Evolutionary conservation across 2,888 invertebrate species (phyloP).

Genomic region (Agonopterix heracliana): DNA sequence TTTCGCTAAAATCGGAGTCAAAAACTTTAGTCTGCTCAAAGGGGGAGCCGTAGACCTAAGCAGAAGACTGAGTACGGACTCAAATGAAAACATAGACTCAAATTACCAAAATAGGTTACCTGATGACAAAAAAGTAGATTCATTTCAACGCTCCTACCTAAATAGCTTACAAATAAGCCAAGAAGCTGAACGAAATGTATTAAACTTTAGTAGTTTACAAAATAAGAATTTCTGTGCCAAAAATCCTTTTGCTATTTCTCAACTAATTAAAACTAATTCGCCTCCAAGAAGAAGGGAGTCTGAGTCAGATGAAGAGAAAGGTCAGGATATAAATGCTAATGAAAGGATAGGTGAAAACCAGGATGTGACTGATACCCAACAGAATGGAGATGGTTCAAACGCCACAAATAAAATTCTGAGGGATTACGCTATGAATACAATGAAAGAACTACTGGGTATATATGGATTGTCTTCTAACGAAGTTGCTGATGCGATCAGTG

Average conservation of each 20-base stretch:
- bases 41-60: conserved; percentile 69
- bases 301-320: conserved; percentile 64
- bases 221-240: conserved; percentile 74
- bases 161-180: conserved; percentile 66
- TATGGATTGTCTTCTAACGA: conserved; percentile 84
- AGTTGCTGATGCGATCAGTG: conserved; percentile 81
- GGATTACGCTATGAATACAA: conserved; percentile 87
- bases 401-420: conserved; percentile 80
- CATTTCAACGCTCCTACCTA: conserved; percentile 69
- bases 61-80: conserved; percentile 68
- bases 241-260: conserved; percentile 75
- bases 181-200: conserved; percentile 52
- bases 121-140: conserved; percentile 62
- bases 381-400: conserved; percentile 60
- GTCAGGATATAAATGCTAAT: conserved; percentile 67
- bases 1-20: conserved; percentile 66
- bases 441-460: conserved; percentile 85
- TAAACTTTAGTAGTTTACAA: conserved; percentile 69
- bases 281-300: conserved; percentile 72
- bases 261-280: conserved; percentile 72
- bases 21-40: conserved; percentile 68
- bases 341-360: conserved; percentile 56
- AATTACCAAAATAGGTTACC: conserved; percentile 66
- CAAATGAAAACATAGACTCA: conserved; percentile 70
- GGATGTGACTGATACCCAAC: conserved; percentile 46